These are phyloP conservation scores for Cylloceria caligata DNA, from an alignment of 2,888 invertebrate species.

Conservation along the genomic window DNA sequence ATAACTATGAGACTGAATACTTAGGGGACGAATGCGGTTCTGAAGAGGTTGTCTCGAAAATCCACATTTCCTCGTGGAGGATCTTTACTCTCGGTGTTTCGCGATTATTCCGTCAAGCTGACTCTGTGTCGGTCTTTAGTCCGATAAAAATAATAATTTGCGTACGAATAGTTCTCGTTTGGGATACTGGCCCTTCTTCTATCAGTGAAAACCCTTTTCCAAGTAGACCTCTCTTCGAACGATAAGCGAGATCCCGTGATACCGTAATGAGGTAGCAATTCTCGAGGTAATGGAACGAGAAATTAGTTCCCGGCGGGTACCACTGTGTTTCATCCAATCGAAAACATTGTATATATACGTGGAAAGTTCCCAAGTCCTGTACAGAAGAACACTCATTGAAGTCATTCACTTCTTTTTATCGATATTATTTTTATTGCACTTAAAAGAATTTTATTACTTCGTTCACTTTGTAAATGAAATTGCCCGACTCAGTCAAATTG, in stretches of 20 bases:
- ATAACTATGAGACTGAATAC: neutral
- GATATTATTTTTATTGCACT: slow-evolving; percentile 1
- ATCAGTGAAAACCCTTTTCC: slow-evolving; percentile 10
- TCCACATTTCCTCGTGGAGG: neutral
- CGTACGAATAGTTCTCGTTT: neutral
- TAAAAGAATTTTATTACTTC: neutral
- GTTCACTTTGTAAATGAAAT: slow-evolving; percentile 6
- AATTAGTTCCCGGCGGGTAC: slow-evolving; percentile 62
- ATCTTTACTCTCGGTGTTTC: slow-evolving; percentile 23
- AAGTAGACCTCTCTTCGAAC: slow-evolving; percentile 11
- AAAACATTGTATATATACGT: slow-evolving; percentile 1
- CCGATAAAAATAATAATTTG: slow-evolving; percentile 22
- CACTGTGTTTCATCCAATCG: slow-evolving; percentile 18
- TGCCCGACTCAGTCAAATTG: neutral
- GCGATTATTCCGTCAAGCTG: slow-evolving; percentile 9
- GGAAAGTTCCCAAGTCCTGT: slow-evolving; percentile 35
- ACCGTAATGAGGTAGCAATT: slow-evolving; percentile 65
- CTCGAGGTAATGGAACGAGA: slow-evolving; percentile 66
- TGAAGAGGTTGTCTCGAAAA: neutral
- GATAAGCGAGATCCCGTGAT: slow-evolving; percentile 44
- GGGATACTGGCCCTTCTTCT: neutral
- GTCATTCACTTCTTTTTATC: neutral
- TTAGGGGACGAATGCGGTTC: neutral
- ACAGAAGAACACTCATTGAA: too few relatives aligned
- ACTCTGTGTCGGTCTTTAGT: slow-evolving; percentile 5